Evolutionary conservation across 1,140 invertebrate species (phyloP), one percentile per base, ranked within the genome.

Genomic region (Bombus turneri): DNA sequence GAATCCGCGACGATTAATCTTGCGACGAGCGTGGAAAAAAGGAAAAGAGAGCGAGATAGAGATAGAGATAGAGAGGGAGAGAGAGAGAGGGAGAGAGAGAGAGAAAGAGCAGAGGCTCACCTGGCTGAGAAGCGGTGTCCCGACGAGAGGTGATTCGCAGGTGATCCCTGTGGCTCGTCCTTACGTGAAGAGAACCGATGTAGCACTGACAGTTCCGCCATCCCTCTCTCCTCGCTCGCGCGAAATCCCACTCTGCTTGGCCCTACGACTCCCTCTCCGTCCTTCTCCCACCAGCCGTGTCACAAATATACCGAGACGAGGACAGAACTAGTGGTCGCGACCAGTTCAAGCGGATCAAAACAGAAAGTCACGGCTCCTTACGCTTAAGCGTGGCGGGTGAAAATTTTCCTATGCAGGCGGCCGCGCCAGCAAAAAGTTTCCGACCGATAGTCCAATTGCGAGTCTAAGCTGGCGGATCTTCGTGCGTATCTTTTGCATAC

Each of bases 101-200:
- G 12, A n/a, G 12, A 12, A 6, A 64, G 3, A 15, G 62, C 9
- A 31, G 4, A 81, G 34, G 31, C 89, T 91, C 78, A 90, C 90
- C 79, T 86, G 86, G 82, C 31, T 82, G 13, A 69, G 71, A 69
- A 82, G 76, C 66, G 79, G 80, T 86, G 75, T 81, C 82, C 43
- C 59, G 75, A 34, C 75, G 71, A 88, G 68, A 90, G 57, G 64
- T 78, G 64, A 79, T 87, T 88, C 80, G 87, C 85, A 87, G 90
- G 77, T 88, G 84, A 88, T 88, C 73, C 81, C 73, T 81, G 84
- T 66, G 86, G 89, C 41, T 90, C 91, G 92, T 93, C 90, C 89
- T 93, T 88, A 88, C 91, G 73, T 88, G 86, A 83, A 79, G 91
- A 93, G 91, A 87, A 92, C 86, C 92, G 86, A 87, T 86, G 88